phyloP scores from a whole-genome alignment of 1,140 invertebrate genomes.

The Microplitis demolitor region DNA sequence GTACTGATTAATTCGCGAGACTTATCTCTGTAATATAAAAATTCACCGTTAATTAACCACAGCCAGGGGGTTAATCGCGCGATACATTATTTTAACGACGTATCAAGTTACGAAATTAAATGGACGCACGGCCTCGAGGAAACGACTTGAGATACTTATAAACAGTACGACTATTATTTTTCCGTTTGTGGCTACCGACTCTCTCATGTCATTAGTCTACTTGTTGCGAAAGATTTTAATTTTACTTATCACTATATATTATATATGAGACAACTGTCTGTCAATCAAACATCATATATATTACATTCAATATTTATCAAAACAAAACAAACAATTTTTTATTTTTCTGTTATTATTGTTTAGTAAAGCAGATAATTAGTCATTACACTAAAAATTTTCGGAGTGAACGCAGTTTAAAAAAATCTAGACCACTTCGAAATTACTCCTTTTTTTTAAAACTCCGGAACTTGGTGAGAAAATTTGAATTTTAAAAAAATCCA shows the following conservation, averaged over 20 bases:
- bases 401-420: too few species aligned
- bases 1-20: conserved; percentile 38
- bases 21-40: conserved; percentile 28
- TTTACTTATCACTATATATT: background rate
- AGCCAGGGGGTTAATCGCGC: conserved; percentile 41
- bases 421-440: background rate
- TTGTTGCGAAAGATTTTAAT: background rate
- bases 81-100: conserved; percentile 48
- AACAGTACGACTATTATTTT: background rate
- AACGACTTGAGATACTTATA: conserved; percentile 3
- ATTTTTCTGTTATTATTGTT: too few species aligned
- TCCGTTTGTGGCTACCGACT: background rate
- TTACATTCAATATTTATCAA: too few species aligned
- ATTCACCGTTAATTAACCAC: conserved; percentile 43
- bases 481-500: background rate
- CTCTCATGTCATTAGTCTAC: background rate
- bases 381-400: too few species aligned
- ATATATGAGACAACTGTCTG: background rate
- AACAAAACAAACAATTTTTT: too few species aligned
- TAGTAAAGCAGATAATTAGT: too few species aligned
- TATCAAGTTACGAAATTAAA: conserved; percentile 48
- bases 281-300: too few species aligned
- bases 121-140: background rate
- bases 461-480: background rate
- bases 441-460: background rate